A percentile compares a stretch with the other conserved stretches of the same genome.
Conservation (phyloP, 2,888 invertebrate genomes). For the Pammene aurita region DNA sequence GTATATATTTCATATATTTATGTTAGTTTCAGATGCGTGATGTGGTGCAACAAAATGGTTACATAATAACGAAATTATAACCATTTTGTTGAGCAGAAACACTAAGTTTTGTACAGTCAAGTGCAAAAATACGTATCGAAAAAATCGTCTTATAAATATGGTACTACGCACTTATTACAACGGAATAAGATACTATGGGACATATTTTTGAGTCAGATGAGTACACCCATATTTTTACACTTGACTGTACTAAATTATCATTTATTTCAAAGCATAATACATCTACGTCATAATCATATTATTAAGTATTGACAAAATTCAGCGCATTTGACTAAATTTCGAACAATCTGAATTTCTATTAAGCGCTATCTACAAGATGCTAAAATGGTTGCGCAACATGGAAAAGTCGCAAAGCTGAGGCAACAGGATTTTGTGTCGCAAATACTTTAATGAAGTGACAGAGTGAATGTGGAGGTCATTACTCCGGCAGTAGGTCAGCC, state of each 20-base stretch:
- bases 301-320: slow-evolving; percentile 13
- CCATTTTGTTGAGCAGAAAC: not conserved
- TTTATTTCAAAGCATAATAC: slow-evolving; percentile 6
- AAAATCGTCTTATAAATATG: too few relatives aligned
- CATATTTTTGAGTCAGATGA: too few relatives aligned
- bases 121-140: too few relatives aligned
- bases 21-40: too few relatives aligned
- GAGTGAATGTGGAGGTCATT: slow-evolving; percentile 53
- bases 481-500: slow-evolving; percentile 73
- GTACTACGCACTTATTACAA: too few relatives aligned
- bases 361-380: slow-evolving; percentile 3
- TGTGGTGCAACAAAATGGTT: too few relatives aligned
- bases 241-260: not conserved
- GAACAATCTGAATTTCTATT: slow-evolving; percentile 7
- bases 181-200: too few relatives aligned
- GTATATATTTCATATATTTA: too few relatives aligned
- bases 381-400: slow-evolving; percentile 16
- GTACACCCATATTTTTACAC: too few relatives aligned
- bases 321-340: slow-evolving; percentile 16
- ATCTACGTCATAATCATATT: slow-evolving; percentile 5
- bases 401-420: slow-evolving; percentile 1
- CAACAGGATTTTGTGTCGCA: not conserved
- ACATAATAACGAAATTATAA: not conserved
- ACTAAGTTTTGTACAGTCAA: not conserved
- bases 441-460: slow-evolving; percentile 40